Evolutionary conservation across 2,113 vertebrate species (phyloP).

Genomic region (Bambusicola thoracicus): DNA sequence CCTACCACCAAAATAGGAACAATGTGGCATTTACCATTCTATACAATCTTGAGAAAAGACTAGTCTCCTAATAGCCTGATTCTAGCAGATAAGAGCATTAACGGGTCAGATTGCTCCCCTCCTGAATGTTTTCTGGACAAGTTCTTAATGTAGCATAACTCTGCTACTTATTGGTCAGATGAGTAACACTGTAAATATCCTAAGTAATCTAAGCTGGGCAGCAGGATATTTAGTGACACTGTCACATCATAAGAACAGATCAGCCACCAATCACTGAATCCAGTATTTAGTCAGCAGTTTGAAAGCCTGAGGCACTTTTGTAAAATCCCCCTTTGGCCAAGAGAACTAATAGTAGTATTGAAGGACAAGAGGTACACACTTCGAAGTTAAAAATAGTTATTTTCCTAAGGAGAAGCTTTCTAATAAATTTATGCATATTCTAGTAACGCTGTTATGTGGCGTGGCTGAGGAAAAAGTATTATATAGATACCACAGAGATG

Average conservation of each 20-base stretch:
- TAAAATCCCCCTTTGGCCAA: background rate
- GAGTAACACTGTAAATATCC: background rate
- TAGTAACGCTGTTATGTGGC: background rate
- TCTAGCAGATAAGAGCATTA: background rate
- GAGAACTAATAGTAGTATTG: background rate
- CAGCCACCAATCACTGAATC: background rate
- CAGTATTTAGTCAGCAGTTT: background rate
- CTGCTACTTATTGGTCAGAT: background rate
- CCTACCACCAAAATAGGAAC: background rate
- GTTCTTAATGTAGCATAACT: background rate
- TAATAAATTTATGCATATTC: background rate
- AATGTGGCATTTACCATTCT: background rate
- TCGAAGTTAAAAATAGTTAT: background rate
- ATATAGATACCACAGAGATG: background rate
- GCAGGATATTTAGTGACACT: background rate
- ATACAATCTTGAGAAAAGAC: background rate
- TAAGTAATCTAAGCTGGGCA: background rate
- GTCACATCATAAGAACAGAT: background rate
- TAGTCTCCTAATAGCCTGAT: background rate
- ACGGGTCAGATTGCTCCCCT: background rate
- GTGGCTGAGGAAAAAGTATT: background rate
- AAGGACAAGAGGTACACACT: background rate
- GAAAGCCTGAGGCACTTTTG: background rate
- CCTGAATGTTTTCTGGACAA: background rate
- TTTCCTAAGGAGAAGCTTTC: background rate